phyloP scores from a whole-genome alignment of 2,797 vertebrate genomes.

The Geotrypetes seraphini region DNA sequence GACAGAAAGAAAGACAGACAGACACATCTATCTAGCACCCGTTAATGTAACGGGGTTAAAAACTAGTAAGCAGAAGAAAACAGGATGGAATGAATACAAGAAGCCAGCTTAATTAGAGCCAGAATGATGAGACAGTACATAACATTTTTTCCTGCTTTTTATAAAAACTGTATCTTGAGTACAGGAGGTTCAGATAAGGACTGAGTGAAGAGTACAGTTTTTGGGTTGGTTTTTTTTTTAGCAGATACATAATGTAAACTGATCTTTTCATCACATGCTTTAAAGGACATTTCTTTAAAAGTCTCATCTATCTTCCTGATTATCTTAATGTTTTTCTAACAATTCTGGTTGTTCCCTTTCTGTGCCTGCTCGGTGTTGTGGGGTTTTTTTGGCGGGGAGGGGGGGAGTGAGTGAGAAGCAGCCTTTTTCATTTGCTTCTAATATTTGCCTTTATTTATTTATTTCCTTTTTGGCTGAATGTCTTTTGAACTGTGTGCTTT shows the following conservation, averaged over 20 bases:
- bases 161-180: constrained; percentile 36
- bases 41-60: too few species aligned
- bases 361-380: neutral
- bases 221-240: too few species aligned
- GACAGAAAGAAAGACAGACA: too few species aligned
- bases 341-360: neutral
- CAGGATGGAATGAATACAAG: constrained; percentile 22
- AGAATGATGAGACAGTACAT: constrained; percentile 23
- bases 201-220: too few species aligned
- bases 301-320: constrained; percentile 28
- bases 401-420: too few species aligned
- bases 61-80: constrained; percentile 43
- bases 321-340: constrained; percentile 17
- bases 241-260: too few species aligned
- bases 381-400: constrained; percentile 6
- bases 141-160: constrained; percentile 11
- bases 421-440: constrained; percentile 26
- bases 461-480: constrained; percentile 32
- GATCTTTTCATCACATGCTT: too few species aligned
- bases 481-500: constrained; percentile 49
- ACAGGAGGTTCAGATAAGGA: too few species aligned
- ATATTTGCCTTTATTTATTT: constrained; percentile 44
- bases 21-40: too few species aligned
- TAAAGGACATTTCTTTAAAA: neutral
- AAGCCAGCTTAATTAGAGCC: constrained; percentile 32